These are phyloP conservation scores for Microcaecilia unicolor DNA, from an alignment of 2,797 vertebrate species.

Conservation along the genomic window DNA sequence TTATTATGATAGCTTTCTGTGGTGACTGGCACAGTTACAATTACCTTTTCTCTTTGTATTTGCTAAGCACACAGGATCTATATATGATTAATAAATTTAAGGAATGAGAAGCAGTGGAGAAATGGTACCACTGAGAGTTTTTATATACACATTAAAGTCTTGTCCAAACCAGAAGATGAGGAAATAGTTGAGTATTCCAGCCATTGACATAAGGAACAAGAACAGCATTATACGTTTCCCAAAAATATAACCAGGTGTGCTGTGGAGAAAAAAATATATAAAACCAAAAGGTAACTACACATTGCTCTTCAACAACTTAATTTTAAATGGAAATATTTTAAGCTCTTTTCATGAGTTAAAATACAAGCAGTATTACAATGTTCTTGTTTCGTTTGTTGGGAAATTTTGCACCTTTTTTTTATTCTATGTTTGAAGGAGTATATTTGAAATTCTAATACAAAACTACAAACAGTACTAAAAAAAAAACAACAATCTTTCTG, in stretches of 20 bases:
- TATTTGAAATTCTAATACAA: no score
- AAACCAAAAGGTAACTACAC: background rate
- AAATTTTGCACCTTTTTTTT: no score
- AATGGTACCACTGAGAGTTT: conserved; percentile 66
- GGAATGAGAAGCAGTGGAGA: conserved; percentile 83
- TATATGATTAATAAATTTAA: conserved; percentile 25
- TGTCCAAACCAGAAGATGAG: conserved; percentile 56
- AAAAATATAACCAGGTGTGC: conserved; percentile 87
- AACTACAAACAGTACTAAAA: no score
- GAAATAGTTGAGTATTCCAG: conserved; percentile 80
- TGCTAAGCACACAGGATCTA: background rate
- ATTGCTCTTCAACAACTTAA: no score
- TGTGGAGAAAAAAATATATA: conserved; percentile 32
- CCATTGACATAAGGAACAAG: conserved; percentile 77
- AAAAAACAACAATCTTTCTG: no score
- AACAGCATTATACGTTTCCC: conserved; percentile 85
- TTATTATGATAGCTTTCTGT: conserved; percentile 17
- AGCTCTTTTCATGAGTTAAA: no score
- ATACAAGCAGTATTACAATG: no score
- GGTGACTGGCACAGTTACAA: conserved; percentile 22
- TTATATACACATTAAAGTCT: conserved; percentile 75
- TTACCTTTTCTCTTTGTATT: conserved; percentile 7
- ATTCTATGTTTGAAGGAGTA: no score
- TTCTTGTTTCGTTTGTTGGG: no score
- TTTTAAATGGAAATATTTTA: no score